phyloP scores from a whole-genome alignment of 1,140 invertebrate genomes.

The Phymastichus coffea region DNA sequence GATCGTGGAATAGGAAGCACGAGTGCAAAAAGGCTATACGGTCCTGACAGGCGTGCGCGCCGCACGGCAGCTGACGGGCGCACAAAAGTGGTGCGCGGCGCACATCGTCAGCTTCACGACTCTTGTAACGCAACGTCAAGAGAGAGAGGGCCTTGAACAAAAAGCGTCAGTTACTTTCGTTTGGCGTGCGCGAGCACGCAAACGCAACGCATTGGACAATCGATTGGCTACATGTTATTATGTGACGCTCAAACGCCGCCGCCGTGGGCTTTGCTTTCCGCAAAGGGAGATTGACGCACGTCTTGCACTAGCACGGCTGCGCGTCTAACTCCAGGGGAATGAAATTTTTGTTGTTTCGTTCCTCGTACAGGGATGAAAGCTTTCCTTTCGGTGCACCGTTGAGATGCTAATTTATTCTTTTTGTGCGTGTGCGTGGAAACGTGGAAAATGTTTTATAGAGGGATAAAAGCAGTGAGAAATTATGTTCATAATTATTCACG shows the following conservation, averaged over 20 bases:
- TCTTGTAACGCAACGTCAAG: background rate
- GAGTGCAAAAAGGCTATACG: no score
- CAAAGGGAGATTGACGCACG: slow-evolving; percentile 10
- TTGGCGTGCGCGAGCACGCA: background rate
- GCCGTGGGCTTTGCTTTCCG: background rate
- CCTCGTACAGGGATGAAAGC: no score
- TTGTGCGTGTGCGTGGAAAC: no score
- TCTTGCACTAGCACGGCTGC: no score
- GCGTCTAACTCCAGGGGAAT: no score
- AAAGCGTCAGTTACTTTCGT: slow-evolving; percentile 10
- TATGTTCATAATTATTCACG: no score
- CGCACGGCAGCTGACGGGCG: slow-evolving; percentile 45
- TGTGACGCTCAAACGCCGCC: background rate
- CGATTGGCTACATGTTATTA: slow-evolving; percentile 9
- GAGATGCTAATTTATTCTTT: no score
- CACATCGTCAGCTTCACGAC: slow-evolving; percentile 2
- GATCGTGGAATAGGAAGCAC: no score
- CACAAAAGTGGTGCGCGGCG: slow-evolving; percentile 43
- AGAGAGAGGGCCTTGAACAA: background rate
- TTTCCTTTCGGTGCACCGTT: no score
- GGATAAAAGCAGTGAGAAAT: no score
- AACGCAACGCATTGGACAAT: slow-evolving; percentile 2
- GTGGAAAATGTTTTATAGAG: no score
- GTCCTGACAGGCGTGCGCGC: background rate
- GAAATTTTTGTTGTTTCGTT: no score